phyloP scores from a whole-genome alignment of 2,888 invertebrate species.

The Myopa testacea region DNA sequence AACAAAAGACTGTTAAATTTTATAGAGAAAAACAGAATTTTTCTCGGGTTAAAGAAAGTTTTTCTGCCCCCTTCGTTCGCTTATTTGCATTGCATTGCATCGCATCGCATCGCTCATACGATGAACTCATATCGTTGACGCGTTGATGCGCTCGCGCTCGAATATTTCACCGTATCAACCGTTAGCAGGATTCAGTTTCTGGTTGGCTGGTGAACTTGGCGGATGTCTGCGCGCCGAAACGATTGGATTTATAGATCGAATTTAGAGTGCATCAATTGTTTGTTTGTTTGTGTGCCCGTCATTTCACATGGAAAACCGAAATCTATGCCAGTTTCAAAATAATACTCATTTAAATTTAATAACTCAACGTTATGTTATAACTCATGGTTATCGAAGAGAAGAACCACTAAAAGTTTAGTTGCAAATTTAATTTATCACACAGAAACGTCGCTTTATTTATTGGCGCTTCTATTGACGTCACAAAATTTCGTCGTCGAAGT shows the following conservation, averaged over 20 bases:
- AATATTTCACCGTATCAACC: background rate
- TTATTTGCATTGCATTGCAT: slow-evolving; percentile 14
- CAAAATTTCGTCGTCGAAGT: background rate
- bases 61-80: background rate
- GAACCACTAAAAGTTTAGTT: too few relatives aligned
- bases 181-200: slow-evolving; percentile 29
- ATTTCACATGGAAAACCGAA: too few relatives aligned
- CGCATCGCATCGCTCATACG: slow-evolving; percentile 13
- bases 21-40: slow-evolving; percentile 1
- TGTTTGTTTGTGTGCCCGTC: background rate
- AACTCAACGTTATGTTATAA: too few relatives aligned
- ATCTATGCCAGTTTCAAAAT: too few relatives aligned
- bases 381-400: too few relatives aligned
- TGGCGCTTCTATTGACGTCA: background rate
- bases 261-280: slow-evolving; percentile 30
- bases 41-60: background rate
- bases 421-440: too few relatives aligned
- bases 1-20: slow-evolving; percentile 30
- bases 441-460: background rate
- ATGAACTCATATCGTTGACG: slow-evolving; percentile 5
- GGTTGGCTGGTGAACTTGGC: slow-evolving; percentile 30
- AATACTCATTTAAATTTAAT: too few relatives aligned
- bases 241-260: background rate
- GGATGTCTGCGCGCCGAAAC: slow-evolving; percentile 9
- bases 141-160: slow-evolving; percentile 1